Conservation (phyloP, 2,797 vertebrate genomes). For the Fundulus diaphanus region DNA sequence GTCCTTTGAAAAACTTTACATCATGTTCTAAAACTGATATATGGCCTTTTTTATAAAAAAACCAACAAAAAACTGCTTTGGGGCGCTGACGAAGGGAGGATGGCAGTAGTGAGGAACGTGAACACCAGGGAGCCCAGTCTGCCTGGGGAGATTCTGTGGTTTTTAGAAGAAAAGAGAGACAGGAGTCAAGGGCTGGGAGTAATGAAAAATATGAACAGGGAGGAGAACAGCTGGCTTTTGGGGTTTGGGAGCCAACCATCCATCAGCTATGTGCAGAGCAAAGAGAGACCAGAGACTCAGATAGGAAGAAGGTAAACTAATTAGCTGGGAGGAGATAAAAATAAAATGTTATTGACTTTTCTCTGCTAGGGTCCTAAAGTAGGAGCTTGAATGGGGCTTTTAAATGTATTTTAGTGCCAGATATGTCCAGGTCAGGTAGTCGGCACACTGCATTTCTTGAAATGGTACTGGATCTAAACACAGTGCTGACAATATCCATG, state of each 20-base stretch:
- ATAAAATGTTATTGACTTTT: conserved; percentile 67
- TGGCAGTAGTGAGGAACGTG: conserved; percentile 30
- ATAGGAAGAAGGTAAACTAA: conserved; percentile 63
- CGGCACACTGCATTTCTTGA: neutral
- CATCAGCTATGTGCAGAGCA: conserved; percentile 53
- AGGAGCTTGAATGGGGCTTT: conserved; percentile 14
- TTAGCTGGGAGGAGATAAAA: conserved; percentile 58
- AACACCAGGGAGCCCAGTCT: conserved; percentile 22
- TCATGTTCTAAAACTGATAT: conserved; percentile 6
- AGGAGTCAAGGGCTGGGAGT: conserved; percentile 18
- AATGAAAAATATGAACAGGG: conserved; percentile 47
- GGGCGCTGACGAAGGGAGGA: neutral
- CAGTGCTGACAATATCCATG: conserved; percentile 13
- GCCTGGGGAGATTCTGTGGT: neutral
- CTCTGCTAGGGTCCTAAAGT: conserved; percentile 26
- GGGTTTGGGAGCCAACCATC: conserved; percentile 51
- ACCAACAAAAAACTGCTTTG: neutral
- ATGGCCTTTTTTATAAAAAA: neutral
- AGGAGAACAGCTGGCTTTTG: conserved; percentile 54
- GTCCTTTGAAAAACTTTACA: neutral
- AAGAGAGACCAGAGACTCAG: conserved; percentile 34
- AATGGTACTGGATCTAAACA: conserved; percentile 16
- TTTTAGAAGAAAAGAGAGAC: conserved; percentile 9
- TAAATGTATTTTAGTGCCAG: neutral
- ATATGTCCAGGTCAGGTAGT: neutral